These are phyloP conservation scores for Herpailurus yagouaroundi DNA, from an alignment of 2,113 vertebrate species.

Conservation along the genomic window DNA sequence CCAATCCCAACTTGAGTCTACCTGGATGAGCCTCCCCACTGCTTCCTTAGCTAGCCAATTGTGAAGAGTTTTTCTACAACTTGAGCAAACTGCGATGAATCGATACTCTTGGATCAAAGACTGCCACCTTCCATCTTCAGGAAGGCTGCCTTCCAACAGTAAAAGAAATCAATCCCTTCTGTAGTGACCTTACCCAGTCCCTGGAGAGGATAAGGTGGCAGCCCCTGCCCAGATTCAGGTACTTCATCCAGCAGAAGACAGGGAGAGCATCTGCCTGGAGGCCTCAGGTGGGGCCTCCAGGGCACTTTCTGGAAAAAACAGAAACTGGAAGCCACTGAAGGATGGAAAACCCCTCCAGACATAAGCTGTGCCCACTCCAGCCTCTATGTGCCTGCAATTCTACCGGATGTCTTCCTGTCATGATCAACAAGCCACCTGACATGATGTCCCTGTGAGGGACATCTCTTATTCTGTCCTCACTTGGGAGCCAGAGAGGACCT, in stretches of 20 bases:
- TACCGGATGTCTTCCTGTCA: neutral
- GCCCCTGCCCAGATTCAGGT: neutral
- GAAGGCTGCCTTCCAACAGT: slow-evolving; percentile 19
- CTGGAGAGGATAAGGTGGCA: neutral
- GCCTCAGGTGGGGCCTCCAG: neutral
- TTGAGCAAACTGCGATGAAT: slow-evolving; percentile 53
- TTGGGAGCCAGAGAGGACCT: neutral
- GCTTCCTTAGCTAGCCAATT: neutral
- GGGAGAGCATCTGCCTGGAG: neutral
- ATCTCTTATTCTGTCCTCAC: neutral
- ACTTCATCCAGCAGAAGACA: neutral
- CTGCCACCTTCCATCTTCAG: slow-evolving; percentile 36
- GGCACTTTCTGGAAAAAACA: neutral
- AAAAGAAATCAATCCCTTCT: slow-evolving; percentile 55
- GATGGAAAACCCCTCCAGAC: neutral
- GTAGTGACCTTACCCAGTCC: neutral
- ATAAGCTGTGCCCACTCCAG: neutral
- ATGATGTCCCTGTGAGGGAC: neutral
- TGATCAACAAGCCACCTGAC: neutral
- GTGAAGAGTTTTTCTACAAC: slow-evolving; percentile 47
- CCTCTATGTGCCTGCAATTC: neutral
- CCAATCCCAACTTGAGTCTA: neutral
- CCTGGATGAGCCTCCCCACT: neutral
- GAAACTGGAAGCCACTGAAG: neutral
- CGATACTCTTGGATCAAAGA: slow-evolving; percentile 34